Percentiles rank a stretch among this genome's conserved stretches.
These are phyloP conservation scores for Varecia variegata DNA, from an alignment of 2,797 vertebrate species.

Conservation along the genomic window DNA sequence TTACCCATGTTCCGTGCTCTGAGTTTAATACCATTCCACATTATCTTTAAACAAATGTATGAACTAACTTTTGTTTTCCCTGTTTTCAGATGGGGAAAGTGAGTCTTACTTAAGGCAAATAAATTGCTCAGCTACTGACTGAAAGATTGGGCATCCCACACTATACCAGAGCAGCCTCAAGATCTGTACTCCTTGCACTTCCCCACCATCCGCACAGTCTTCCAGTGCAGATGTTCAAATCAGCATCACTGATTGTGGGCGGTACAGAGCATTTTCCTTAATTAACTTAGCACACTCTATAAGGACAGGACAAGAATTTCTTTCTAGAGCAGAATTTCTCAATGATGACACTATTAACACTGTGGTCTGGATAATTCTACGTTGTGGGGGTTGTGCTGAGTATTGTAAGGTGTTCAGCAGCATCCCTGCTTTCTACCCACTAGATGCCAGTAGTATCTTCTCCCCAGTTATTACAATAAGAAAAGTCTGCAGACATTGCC, in stretches of 20 bases:
- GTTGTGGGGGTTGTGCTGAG: background rate
- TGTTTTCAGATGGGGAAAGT: background rate
- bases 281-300: background rate
- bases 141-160: background rate
- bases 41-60: background rate
- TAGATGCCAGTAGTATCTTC: background rate
- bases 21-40: background rate
- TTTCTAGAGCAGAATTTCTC: background rate
- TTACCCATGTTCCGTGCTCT: background rate
- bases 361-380: background rate
- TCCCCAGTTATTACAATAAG: background rate
- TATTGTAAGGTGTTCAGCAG: accelerated
- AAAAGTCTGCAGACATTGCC: background rate
- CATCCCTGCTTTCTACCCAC: background rate
- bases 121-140: background rate
- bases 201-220: background rate
- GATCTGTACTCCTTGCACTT: background rate
- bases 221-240: background rate
- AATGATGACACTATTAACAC: background rate
- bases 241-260: background rate
- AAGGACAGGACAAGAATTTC: background rate
- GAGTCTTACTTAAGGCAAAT: background rate
- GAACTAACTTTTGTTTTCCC: background rate
- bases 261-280: no score
- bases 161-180: background rate